Evolutionary conservation across 2,797 vertebrate species (phyloP).

Genomic region (Agapornis canus): DNA sequence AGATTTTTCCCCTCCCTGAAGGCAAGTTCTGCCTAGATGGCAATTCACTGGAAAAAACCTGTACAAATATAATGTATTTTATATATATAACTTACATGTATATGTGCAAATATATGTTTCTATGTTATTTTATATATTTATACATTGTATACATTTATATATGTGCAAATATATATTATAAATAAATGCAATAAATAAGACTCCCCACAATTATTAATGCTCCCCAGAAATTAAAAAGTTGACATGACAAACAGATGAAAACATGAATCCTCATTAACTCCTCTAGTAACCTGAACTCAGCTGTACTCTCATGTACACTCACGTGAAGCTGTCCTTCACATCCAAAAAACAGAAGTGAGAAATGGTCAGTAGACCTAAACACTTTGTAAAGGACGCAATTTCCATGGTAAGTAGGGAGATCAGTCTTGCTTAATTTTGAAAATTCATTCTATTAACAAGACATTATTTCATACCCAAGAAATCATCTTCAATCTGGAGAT

Average conservation of each 20-base stretch:
- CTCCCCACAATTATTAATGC: not conserved
- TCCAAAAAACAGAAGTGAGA: not conserved
- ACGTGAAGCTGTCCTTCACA: not conserved
- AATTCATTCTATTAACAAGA: not conserved
- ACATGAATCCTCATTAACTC: constrained; percentile 9
- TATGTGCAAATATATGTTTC: not conserved
- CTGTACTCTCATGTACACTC: not conserved
- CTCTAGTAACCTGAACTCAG: not conserved
- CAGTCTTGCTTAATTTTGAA: constrained; percentile 4
- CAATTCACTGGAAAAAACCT: not conserved
- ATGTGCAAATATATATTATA: not conserved
- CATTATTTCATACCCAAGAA: not conserved
- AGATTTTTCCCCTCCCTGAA: not conserved
- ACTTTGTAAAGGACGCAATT: not conserved
- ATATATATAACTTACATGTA: not conserved
- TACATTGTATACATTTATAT: not conserved
- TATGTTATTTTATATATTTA: not conserved
- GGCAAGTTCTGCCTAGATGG: not conserved
- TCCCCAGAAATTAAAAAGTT: not conserved
- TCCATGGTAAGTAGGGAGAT: not conserved
- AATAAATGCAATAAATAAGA: not conserved
- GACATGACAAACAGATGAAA: not conserved
- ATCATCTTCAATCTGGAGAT: not conserved
- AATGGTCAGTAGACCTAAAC: not conserved
- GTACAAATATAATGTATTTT: not conserved